phyloP scores from a whole-genome alignment of 1,140 invertebrate genomes.

The Papilio polytes region DNA sequence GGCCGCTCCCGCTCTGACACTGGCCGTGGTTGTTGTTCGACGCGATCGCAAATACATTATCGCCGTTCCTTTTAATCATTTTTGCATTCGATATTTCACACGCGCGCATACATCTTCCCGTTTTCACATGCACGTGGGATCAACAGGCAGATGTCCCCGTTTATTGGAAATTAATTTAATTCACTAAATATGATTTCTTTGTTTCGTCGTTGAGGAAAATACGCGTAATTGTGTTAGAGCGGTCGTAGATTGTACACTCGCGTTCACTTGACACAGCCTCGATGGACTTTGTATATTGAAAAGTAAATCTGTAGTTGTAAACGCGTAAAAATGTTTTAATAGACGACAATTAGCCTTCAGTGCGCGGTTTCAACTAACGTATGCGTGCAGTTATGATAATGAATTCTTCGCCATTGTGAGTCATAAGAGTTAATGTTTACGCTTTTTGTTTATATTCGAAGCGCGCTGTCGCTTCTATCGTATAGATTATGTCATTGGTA shows the following conservation, averaged over 20 bases:
- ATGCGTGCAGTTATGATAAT: conserved; percentile 75
- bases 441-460: conserved; percentile 77
- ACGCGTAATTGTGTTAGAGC: conserved; percentile 59
- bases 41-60: conserved; percentile 83
- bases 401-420: conserved; percentile 80
- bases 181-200: conserved; percentile 71
- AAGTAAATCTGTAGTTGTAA: conserved; percentile 46
- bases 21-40: conserved; percentile 73
- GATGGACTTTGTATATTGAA: conserved; percentile 47
- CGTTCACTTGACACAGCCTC: conserved; percentile 62
- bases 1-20: conserved; percentile 73
- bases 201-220: conserved; percentile 77
- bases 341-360: conserved; percentile 63
- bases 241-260: conserved; percentile 57
- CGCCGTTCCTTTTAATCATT: conserved; percentile 83
- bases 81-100: conserved; percentile 77
- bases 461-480: conserved; percentile 45
- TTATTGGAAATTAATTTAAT: conserved; percentile 60
- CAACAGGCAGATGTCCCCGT: conserved; percentile 70
- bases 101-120: conserved; percentile 71
- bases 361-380: conserved; percentile 75
- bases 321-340: conserved; percentile 47
- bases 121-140: conserved; percentile 75
- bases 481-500: conserved; percentile 58
- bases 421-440: conserved; percentile 77